A percentile compares a stretch with the other conserved stretches of the same genome.
Evolutionary conservation across 2,113 vertebrate genomes (phyloP).

Genomic region (human (Homo sapiens)): GRCh38 chr12:27317001-27317500

Average conservation of each 20-base stretch:
- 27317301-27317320: slow-evolving; percentile 10
- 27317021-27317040: not conserved
- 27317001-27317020: not conserved
- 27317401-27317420: slow-evolving; percentile 99
- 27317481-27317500: not conserved
- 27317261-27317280: not conserved
- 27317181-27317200: not conserved
- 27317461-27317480: not conserved
- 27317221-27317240: not conserved
- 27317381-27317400: slow-evolving; percentile 99
- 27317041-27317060: not conserved
- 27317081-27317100: no score
- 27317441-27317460: slow-evolving; percentile 97
- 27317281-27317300: not conserved
- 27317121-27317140: no score
- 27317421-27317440: slow-evolving; percentile 98
- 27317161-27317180: not conserved
- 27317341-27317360: slow-evolving; percentile 97
- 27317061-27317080: no score
- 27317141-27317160: no score
- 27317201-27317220: not conserved
- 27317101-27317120: no score
- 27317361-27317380: slow-evolving; percentile 98
- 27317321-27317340: slow-evolving; percentile 89
- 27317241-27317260: not conserved